Base-by-base conservation (phyloP, 2,888 invertebrate species). In the Trachelus troglodyta region DNA sequence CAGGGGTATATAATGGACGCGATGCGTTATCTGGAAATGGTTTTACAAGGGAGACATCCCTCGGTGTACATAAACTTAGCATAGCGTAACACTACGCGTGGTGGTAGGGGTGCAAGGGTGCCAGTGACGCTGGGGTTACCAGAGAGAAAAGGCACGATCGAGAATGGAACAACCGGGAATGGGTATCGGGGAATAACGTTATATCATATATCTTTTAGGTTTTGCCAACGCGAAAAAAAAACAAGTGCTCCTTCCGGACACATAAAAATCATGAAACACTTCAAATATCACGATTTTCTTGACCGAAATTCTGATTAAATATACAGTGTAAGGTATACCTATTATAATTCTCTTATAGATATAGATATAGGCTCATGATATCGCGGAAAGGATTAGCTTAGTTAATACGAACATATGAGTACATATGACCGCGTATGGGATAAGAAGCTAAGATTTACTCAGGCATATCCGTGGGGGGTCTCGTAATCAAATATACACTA, bases 41-140 rank as follows among this genome's bases (percentile, higher is more conserved):
- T 90, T 91, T 91, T 89, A 90, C 91, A 91, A 91, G 91, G 91
- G 90, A 88, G 79, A 77, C 89, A 90, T 90, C 91, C 90, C 90
- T 87, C 79, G 87, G 88, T 85, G 87, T 87, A 88, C 85, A 90
- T 91, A 90, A 91, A 91, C 88, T 89, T 88, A 87, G 85, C 88
- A 87, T 86, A 87, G 86, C 85, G 87, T 83, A 82, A 83, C 84
- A 81, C 33, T 71, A 34, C 31, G 71, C 71, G 71, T 31, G 71
- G 33, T 31, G 31, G 34, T 31, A 34, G 34, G 69, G 71, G 31
- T 71, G 12, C 33, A 33, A 31, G 71, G 33, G 71, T 56, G 56
- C 56, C 56, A 56, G 56, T 79, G 74, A 73, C 69, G 37, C 40
- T 56, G 73, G 75, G 74, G 76, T 69, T 40, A 73, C 31, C 23